phyloP scores from a whole-genome alignment of 1,140 invertebrate species.

The Homalodisca vitripennis region DNA sequence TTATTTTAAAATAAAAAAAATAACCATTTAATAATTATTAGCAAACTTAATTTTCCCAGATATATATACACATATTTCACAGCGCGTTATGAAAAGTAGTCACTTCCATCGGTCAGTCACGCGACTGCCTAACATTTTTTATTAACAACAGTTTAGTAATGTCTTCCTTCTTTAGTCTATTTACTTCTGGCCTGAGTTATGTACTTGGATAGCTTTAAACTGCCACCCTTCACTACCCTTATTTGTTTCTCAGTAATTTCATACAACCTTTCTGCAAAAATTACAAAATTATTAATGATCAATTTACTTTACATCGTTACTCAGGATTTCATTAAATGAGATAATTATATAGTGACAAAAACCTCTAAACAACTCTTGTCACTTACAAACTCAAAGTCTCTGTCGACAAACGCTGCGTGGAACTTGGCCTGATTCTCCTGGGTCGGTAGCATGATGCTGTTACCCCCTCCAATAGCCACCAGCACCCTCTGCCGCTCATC shows the following conservation, averaged over 20 bases:
- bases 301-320: not conserved
- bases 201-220: no score
- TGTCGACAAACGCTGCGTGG: conserved; percentile 52
- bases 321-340: not conserved
- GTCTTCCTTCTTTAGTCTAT: no score
- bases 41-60: no score
- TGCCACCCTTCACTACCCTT: no score
- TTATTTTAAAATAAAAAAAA: no score
- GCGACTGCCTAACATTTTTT: no score
- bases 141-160: no score
- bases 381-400: conserved; percentile 91
- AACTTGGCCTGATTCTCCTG: conserved; percentile 41
- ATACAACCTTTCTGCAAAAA: not conserved
- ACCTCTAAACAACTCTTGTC: conserved; percentile 22
- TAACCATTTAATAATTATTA: no score
- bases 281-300: not conserved
- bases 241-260: not conserved
- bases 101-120: no score
- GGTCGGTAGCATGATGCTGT: conserved; percentile 12
- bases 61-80: no score
- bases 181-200: no score
- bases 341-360: not conserved
- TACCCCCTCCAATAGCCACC: not conserved
- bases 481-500: conserved; percentile 12
- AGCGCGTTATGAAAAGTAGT: no score